phyloP scores from a whole-genome alignment of 2,113 vertebrate species.

The Eulemur macaco region DNA sequence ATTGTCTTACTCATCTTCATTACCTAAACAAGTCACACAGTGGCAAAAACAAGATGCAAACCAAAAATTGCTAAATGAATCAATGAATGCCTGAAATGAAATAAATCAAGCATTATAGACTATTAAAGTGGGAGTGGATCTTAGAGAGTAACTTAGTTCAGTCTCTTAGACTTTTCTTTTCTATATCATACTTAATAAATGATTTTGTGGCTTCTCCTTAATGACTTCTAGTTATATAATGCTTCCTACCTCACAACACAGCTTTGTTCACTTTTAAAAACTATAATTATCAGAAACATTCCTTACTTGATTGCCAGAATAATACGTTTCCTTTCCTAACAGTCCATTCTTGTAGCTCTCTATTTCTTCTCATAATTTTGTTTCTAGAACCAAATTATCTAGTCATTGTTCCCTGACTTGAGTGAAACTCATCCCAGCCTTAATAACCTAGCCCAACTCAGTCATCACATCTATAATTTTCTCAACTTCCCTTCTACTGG shows the following conservation, averaged over 20 bases:
- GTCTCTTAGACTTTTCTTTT: neutral
- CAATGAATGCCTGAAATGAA: neutral
- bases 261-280: neutral
- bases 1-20: neutral
- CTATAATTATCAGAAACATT: neutral
- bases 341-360: neutral
- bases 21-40: neutral
- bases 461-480: neutral
- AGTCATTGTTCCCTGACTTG: neutral
- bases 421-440: neutral
- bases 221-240: neutral
- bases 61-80: neutral
- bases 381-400: neutral
- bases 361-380: neutral
- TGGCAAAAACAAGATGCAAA: neutral
- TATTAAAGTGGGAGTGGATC: neutral
- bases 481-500: neutral
- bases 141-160: neutral
- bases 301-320: neutral
- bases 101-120: neutral
- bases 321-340: neutral
- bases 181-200: neutral
- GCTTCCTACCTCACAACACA: neutral
- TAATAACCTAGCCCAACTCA: neutral
- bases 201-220: neutral